These are phyloP conservation scores for Rhadina sibilatrix DNA, from an alignment of 2,113 vertebrate species.

Conservation along the genomic window DNA sequence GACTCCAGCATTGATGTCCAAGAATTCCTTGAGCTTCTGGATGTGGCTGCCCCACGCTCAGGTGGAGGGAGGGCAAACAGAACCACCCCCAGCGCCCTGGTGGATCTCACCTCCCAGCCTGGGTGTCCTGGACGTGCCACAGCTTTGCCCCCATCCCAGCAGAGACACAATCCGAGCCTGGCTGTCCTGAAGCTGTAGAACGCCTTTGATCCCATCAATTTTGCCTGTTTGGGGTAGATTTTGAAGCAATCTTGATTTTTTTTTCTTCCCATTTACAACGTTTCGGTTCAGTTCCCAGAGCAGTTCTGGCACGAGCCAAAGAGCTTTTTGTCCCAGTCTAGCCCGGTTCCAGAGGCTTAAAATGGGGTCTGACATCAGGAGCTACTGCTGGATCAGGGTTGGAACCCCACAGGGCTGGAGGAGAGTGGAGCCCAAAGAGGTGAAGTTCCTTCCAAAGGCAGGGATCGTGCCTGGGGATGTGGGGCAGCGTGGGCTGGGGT, in stretches of 20 bases:
- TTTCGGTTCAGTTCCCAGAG: not conserved
- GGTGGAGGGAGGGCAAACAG: not conserved
- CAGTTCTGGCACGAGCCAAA: not conserved
- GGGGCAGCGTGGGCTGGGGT: not conserved
- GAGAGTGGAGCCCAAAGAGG: not conserved
- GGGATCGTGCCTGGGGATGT: rapidly evolving
- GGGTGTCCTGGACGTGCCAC: rapidly evolving
- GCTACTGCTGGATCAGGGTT: not conserved
- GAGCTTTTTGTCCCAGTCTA: not conserved
- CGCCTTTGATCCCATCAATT: not conserved
- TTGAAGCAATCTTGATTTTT: not conserved
- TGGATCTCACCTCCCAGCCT: not conserved
- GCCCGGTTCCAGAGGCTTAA: not conserved
- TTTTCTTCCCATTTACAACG: rapidly evolving
- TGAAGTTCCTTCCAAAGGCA: not conserved
- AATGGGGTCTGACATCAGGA: not conserved
- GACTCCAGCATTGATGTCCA: rapidly evolving
- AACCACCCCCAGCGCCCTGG: rapidly evolving
- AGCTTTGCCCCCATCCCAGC: not conserved
- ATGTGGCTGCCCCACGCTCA: rapidly evolving
- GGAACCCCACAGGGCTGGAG: not conserved
- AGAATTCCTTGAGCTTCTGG: not conserved
- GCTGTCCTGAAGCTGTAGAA: not conserved
- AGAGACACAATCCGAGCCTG: not conserved
- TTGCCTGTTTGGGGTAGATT: not conserved